These are phyloP conservation scores for Hestina assimilis DNA, from an alignment of 1,140 invertebrate species.

Conservation along the genomic window DNA sequence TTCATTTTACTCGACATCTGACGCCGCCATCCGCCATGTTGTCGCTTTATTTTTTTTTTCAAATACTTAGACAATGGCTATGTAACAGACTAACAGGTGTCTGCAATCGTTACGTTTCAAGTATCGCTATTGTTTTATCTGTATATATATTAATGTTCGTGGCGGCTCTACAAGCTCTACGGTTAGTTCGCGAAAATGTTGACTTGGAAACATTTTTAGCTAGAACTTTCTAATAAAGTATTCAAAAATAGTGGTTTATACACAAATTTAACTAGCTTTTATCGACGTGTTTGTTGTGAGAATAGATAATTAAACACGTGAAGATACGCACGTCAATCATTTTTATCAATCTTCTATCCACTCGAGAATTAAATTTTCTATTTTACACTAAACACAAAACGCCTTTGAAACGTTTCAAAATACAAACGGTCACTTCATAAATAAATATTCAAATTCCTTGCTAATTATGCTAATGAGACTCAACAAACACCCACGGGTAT, in stretches of 20 bases:
- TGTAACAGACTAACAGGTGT: too few relatives aligned
- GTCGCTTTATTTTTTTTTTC: conserved; percentile 4
- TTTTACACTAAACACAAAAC: too few relatives aligned
- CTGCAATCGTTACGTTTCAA: too few relatives aligned
- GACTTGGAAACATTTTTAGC: too few relatives aligned
- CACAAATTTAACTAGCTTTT: too few relatives aligned
- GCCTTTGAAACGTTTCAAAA: background rate
- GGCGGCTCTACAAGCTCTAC: too few relatives aligned
- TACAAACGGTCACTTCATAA: background rate
- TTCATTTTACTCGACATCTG: conserved; percentile 14
- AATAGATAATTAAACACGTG: background rate
- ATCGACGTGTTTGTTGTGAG: too few relatives aligned
- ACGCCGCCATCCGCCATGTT: conserved; percentile 9
- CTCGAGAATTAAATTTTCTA: background rate
- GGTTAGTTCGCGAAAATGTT: too few relatives aligned
- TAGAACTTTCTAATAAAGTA: too few relatives aligned
- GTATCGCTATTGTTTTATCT: background rate
- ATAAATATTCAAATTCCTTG: background rate
- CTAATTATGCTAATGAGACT: background rate
- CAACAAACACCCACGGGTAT: background rate
- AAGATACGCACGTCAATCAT: background rate
- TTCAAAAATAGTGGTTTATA: too few relatives aligned
- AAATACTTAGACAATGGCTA: conserved; percentile 4
- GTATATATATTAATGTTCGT: too few relatives aligned
- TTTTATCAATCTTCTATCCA: background rate